Evolutionary conservation across 2,797 vertebrate species (phyloP), one percentile per base, ranked within the genome.

Genomic region (Chromobotia macracanthus): DNA sequence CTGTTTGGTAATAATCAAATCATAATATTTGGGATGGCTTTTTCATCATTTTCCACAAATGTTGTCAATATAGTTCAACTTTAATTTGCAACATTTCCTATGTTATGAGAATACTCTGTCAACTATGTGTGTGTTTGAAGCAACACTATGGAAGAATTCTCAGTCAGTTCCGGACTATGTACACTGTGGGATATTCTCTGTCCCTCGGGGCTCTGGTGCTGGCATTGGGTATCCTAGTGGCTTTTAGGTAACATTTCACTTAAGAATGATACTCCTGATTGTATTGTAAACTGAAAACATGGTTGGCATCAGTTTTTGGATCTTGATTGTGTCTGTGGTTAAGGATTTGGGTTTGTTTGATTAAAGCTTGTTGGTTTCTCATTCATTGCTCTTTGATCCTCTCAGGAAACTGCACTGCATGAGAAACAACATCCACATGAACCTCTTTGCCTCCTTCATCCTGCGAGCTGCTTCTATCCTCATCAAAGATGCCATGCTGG

Each of bases 381-480:
- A 41, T 65, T 64, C 8, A 56, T 21, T 67, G 61, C 25, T 16
- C 44, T 69, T 2, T 72, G 2, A 50, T 31, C n/a, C n/a, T 31
- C 19, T 65, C 83, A 97, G 96, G 89, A 94, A 94, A 79, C 91
- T 97, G 44, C 95, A 90, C 83, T 98, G 96, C 89, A 96, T 94
- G 86, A 94, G 96, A 61, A 98, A 97, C 89, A 95, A 95, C 81
- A 95, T 98, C 90, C 96, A 98, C 84, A 96, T 96, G 91, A 97
- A 98, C 88, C 93, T 98, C 78, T 98, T 98, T 86, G 89, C 91
- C 0, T 97, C 96, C 46, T 96, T 96, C 86, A 92, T 95, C 85
- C 92, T 98, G 77, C 92, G 95, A 70, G 96, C 94, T 0, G 84
- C 91, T 11, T 94, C 95, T 16, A 95, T 98, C 86, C 95, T 98